phyloP scores from a whole-genome alignment of 1,140 invertebrate species.

The Aphidius gifuensis region DNA sequence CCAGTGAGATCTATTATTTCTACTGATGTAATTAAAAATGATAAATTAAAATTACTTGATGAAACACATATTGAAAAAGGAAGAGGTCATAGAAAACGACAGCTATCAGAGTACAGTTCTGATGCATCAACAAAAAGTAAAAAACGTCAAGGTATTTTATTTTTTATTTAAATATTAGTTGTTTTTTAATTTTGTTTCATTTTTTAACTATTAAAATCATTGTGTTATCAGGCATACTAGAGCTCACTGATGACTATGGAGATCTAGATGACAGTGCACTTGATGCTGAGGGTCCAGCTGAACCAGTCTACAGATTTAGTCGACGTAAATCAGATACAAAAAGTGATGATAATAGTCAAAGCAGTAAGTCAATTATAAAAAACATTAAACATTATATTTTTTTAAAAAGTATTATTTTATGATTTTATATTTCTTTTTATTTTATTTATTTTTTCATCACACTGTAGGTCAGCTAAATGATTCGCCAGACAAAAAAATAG shows the following conservation, averaged over 20 bases:
- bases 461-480: too few species aligned
- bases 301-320: slow-evolving; percentile 48
- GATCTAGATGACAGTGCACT: slow-evolving; percentile 47
- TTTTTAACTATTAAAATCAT: too few species aligned
- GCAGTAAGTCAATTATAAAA: slow-evolving; percentile 39
- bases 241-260: slow-evolving; percentile 42
- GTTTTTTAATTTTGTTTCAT: not conserved
- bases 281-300: slow-evolving; percentile 44
- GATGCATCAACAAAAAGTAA: slow-evolving; percentile 37
- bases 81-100: slow-evolving; percentile 39
- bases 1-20: slow-evolving; percentile 45
- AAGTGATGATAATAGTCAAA: slow-evolving; percentile 49
- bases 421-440: slow-evolving; percentile 6
- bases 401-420: slow-evolving; percentile 4
- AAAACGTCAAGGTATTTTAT: slow-evolving; percentile 38
- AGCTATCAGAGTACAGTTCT: slow-evolving; percentile 38
- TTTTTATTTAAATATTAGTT: slow-evolving; percentile 14
- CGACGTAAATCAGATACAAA: slow-evolving; percentile 48
- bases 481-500: too few species aligned
- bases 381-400: slow-evolving; percentile 6
- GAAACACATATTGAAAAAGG: slow-evolving; percentile 34
- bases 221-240: slow-evolving; percentile 18
- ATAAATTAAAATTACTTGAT: slow-evolving; percentile 40
- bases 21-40: slow-evolving; percentile 29
- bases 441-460: not conserved